Base-by-base conservation (phyloP, 1,140 invertebrate genomes). In the Drosophila repleta region DNA sequence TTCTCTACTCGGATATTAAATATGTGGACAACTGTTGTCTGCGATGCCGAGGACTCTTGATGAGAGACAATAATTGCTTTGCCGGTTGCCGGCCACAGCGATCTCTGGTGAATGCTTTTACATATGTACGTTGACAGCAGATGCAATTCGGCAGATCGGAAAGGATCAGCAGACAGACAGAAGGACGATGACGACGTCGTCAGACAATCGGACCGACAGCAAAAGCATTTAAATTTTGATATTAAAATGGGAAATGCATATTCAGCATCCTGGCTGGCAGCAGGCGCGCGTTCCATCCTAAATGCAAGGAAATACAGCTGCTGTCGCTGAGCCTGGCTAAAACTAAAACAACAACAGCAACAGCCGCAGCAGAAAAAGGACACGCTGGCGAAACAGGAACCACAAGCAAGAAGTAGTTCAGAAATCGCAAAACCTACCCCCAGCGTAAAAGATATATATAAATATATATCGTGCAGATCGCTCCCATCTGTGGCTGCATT, bases 221-320 rank as follows among this genome's bases (percentile, higher is more conserved):
- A 53, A 81, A 87, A 80, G 74, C 85, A 90, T 89, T 89, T 88
- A 85, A 89, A 89, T 84, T 89, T 84, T 84, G 69, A 89, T 89
- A 89, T 89, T 89, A 89, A 89, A 89, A 74, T 89, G 80, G 32
- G 85, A 89, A 89, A 89, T 89, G 84, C 84, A 89, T 89, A 89
- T 89, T 90, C 85, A 89, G 84, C 84, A 89, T 89, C 84, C 84
- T 89, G 79, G 78, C 79, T 82, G 83, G 84, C 83, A 85, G 84
- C 79, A 89, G 76, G 80, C 80, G 74, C 53, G 79, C 73, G 83
- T 88, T 79, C 83, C 74, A 48, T 58, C 51, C 55, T 52, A 20
- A 62, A 58, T 71, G 60, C 41, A 21, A 53, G 68, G 58, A 88
- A 80, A 90, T 84, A 90, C 84, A 89, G 87, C 84, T 89, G 84